Conservation (phyloP, 2,797 vertebrate species). For the Micropoecilia bifurca region DNA sequence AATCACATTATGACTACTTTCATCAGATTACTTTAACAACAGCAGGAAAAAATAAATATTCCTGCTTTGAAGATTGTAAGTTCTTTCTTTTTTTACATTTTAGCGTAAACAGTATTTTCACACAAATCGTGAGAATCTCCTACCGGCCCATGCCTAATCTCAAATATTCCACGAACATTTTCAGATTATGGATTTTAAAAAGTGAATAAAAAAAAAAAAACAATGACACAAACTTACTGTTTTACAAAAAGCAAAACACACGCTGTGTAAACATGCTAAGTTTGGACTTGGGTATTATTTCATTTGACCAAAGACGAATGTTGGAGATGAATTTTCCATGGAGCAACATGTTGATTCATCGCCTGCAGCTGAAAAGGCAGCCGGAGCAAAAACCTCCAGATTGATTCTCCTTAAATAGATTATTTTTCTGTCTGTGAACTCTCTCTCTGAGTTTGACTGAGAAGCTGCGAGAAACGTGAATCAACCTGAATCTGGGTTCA, state of each 20-base stretch:
- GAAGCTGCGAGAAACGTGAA: slow-evolving; percentile 24
- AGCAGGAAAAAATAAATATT: background rate
- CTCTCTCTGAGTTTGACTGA: slow-evolving; percentile 3
- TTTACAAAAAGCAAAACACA: background rate
- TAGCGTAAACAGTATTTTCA: background rate
- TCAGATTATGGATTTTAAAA: background rate
- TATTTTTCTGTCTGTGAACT: slow-evolving; percentile 1
- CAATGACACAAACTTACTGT: background rate
- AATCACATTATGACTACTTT: background rate
- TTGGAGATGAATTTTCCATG: background rate
- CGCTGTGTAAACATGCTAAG: background rate
- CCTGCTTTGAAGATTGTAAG: background rate
- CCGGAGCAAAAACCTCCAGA: slow-evolving; percentile 3
- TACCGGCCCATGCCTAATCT: background rate
- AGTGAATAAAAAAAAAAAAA: background rate
- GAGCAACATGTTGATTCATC: background rate
- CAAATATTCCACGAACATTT: background rate
- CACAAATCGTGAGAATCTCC: background rate
- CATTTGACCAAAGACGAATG: background rate
- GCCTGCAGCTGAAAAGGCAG: slow-evolving; percentile 1
- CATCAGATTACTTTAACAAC: background rate
- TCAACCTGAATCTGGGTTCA: slow-evolving; percentile 29
- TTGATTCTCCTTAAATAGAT: slow-evolving; percentile 1
- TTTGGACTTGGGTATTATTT: background rate
- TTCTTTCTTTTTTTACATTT: background rate